phyloP scores from a whole-genome alignment of 1,140 invertebrate genomes.

The Drosophila nasuta region DNA sequence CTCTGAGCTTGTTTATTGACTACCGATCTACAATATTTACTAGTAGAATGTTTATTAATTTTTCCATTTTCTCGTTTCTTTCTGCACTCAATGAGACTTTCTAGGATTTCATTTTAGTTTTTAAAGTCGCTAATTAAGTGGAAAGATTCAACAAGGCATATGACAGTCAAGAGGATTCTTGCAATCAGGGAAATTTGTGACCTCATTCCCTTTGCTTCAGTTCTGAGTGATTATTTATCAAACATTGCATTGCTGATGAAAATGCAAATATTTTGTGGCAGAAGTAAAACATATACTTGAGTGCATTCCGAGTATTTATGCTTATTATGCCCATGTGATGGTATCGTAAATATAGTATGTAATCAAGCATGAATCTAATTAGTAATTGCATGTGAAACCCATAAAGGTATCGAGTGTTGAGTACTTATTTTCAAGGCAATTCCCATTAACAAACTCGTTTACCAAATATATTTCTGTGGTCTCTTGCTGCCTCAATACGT shows the following conservation, averaged over 20 bases:
- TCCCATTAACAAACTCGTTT: too few relatives aligned
- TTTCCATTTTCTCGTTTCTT: background rate
- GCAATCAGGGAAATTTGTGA: conserved; percentile 1
- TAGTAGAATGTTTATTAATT: background rate
- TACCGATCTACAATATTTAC: background rate
- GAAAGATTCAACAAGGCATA: background rate
- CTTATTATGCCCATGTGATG: background rate
- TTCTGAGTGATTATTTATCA: background rate
- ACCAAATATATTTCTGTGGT: too few relatives aligned
- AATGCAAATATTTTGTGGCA: background rate
- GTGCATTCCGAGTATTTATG: background rate
- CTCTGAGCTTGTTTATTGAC: background rate
- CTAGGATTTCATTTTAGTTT: background rate
- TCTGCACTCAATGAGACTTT: background rate
- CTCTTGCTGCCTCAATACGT: too few relatives aligned
- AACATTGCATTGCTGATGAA: background rate
- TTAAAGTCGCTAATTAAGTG: conserved; percentile 17
- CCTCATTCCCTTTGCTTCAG: background rate
- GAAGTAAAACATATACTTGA: background rate
- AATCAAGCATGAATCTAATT: background rate
- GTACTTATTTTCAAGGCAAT: too few relatives aligned
- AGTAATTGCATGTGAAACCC: background rate
- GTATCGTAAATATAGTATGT: background rate
- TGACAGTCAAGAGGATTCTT: background rate
- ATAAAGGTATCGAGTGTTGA: too few relatives aligned